Percentiles rank a stretch among this genome's conserved stretches.
These are phyloP conservation scores for Budorcas taxicolor DNA, from an alignment of 2,113 vertebrate species.

Conservation along the genomic window DNA sequence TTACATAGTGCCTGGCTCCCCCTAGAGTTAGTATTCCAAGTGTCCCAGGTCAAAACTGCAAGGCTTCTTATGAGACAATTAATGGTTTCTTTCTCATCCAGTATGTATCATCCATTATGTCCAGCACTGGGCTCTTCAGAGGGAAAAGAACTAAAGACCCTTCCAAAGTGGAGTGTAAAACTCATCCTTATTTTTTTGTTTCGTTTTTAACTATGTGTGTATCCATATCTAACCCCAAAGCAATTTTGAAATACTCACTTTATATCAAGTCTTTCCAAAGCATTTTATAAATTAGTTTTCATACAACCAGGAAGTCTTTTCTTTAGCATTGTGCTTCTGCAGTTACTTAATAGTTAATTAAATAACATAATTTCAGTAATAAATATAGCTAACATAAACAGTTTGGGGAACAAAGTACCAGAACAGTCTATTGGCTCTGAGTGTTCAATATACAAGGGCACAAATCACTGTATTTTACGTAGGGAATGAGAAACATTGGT, in stretches of 20 bases:
- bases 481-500: neutral
- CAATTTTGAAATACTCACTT: conserved; percentile 14
- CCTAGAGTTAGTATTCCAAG: neutral
- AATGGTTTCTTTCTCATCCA: neutral
- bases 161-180: conserved; percentile 12
- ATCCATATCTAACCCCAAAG: neutral
- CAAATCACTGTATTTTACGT: neutral
- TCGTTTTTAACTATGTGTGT: conserved; percentile 2
- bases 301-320: neutral
- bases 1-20: neutral
- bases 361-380: neutral
- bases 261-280: conserved; percentile 11
- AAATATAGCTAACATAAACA: conserved; percentile 19
- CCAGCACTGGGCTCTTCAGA: neutral
- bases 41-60: neutral
- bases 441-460: neutral
- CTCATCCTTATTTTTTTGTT: neutral
- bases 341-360: conserved; percentile 23
- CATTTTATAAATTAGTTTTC: conserved; percentile 1
- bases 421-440: neutral
- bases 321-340: neutral
- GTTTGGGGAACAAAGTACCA: neutral
- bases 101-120: neutral
- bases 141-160: neutral
- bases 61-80: neutral